Conservation (phyloP, 1,140 invertebrate species). For the Pseudomyrmex flavicornis region DNA sequence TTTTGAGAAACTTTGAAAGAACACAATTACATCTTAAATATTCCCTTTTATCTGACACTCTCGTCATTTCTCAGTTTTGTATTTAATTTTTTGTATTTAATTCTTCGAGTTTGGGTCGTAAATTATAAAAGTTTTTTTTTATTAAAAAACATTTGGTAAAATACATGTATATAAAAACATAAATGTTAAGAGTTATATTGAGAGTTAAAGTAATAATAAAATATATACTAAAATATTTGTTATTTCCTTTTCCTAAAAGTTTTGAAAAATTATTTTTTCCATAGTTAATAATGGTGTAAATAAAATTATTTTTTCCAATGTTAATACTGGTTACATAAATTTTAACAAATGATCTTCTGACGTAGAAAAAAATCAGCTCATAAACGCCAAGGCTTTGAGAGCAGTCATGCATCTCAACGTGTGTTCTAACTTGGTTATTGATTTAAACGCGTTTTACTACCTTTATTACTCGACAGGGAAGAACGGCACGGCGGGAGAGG, state of each 20-base stretch:
- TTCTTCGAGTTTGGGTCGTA: neutral
- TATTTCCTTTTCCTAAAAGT: too few relatives aligned
- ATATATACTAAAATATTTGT: too few relatives aligned
- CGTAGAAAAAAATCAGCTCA: neutral
- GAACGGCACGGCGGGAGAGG: neutral
- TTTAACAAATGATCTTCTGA: neutral
- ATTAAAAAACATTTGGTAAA: too few relatives aligned
- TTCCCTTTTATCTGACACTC: neutral
- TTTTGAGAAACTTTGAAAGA: slow-evolving; percentile 13
- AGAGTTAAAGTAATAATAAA: too few relatives aligned
- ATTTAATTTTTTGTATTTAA: slow-evolving; percentile 21
- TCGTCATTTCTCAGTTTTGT: neutral
- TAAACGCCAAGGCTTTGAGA: neutral
- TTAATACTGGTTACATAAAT: neutral
- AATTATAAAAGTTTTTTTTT: neutral
- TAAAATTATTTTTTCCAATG: neutral
- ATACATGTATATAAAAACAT: too few relatives aligned
- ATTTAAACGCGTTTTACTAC: slow-evolving; percentile 65
- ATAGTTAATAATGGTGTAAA: too few relatives aligned
- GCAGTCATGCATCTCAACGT: neutral
- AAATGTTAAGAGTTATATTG: too few relatives aligned
- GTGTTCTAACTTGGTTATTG: slow-evolving; percentile 54
- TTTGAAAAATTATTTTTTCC: neutral
- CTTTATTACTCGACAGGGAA: slow-evolving; percentile 54
- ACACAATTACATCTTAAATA: slow-evolving; percentile 46